These are phyloP conservation scores for Anthrax anthrax DNA, from an alignment of 2,888 invertebrate species.

Conservation along the genomic window DNA sequence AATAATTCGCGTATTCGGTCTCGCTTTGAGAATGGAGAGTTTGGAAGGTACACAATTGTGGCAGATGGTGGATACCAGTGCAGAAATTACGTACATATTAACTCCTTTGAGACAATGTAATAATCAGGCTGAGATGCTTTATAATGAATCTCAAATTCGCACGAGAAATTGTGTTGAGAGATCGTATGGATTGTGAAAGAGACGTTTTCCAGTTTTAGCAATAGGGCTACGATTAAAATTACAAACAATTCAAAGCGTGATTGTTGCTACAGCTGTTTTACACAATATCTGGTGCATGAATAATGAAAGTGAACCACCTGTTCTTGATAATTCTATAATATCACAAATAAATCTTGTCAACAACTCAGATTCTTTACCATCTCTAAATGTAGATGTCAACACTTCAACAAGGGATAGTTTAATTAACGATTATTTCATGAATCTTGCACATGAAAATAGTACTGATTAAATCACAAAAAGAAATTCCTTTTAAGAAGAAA, in stretches of 20 bases:
- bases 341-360: too few species aligned
- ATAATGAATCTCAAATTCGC: constrained; percentile 7
- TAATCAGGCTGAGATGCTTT: background rate
- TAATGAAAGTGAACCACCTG: background rate
- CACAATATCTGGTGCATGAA: constrained; percentile 8
- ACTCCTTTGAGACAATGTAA: constrained; percentile 1
- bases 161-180: constrained; percentile 8
- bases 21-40: constrained; percentile 1
- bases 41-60: background rate
- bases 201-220: constrained; percentile 9
- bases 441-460: too few species aligned
- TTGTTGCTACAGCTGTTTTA: constrained; percentile 9
- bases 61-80: constrained; percentile 2
- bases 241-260: constrained; percentile 6
- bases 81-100: background rate
- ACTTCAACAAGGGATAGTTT: background rate
- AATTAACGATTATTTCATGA: background rate
- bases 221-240: constrained; percentile 8
- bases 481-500: too few species aligned
- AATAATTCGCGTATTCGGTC: constrained; percentile 3
- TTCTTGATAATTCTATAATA: background rate
- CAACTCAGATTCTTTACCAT: background rate
- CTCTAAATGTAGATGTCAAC: background rate
- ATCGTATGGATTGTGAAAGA: constrained; percentile 9
- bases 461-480: too few species aligned